phyloP scores from a whole-genome alignment of 2,888 invertebrate species.

The Zele albiditarsus region DNA sequence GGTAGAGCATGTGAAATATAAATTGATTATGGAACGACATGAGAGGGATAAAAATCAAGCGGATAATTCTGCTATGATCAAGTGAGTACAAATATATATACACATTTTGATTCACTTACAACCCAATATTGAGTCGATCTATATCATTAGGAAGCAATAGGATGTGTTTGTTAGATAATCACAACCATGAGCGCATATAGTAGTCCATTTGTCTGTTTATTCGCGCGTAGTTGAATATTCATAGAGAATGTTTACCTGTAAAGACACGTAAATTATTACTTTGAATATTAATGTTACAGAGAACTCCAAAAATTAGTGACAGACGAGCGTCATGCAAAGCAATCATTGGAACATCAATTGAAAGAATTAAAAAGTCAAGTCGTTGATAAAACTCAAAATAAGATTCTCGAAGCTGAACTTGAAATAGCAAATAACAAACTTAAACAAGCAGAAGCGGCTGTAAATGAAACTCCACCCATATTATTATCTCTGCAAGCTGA shows the following conservation, averaged over 20 bases:
- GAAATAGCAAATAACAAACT: conserved; percentile 79
- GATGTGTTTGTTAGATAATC: too few relatives aligned
- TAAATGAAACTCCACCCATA: conserved; percentile 78
- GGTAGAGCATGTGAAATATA: conserved; percentile 81
- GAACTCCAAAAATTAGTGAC: conserved; percentile 86
- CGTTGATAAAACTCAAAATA: conserved; percentile 68
- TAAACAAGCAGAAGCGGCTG: conserved; percentile 79
- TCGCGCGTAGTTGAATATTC: too few relatives aligned
- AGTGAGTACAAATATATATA: conserved; percentile 69
- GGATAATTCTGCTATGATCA: conserved; percentile 84
- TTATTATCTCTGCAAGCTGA: conserved; percentile 82
- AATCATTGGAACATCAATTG: conserved; percentile 81
- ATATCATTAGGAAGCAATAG: too few relatives aligned
- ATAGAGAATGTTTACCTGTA: too few relatives aligned
- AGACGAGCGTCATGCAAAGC: conserved; percentile 83
- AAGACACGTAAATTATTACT: too few relatives aligned
- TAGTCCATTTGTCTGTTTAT: too few relatives aligned
- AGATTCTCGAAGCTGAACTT: conserved; percentile 78
- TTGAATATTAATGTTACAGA: conserved; percentile 71
- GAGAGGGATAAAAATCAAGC: conserved; percentile 88
- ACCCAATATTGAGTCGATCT: too few relatives aligned
- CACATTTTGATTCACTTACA: too few relatives aligned
- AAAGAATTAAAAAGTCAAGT: conserved; percentile 75
- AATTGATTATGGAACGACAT: conserved; percentile 84
- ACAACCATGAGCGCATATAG: too few relatives aligned